A percentile compares a stretch with the other conserved stretches of the same genome.
Evolutionary conservation across 2,113 vertebrate genomes (phyloP).

Genomic region (Scortum barcoo): DNA sequence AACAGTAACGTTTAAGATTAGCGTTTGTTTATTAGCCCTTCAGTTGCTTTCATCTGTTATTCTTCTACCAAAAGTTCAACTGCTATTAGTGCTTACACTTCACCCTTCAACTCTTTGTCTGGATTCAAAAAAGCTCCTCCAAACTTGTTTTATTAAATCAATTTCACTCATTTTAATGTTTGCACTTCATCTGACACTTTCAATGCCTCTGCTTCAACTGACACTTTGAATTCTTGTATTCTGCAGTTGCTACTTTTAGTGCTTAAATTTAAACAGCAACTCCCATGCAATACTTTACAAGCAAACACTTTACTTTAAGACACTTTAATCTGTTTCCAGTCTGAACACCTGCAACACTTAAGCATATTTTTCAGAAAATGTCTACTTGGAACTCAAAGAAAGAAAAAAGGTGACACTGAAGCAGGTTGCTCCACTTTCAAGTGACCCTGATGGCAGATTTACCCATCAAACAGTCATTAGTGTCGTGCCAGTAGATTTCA

Average conservation of each 20-base stretch:
- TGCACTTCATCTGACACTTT: neutral
- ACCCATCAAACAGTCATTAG: neutral
- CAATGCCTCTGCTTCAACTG: neutral
- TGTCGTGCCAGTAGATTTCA: conserved; percentile 6
- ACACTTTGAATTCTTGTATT: neutral
- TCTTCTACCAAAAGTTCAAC: neutral
- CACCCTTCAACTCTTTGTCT: neutral
- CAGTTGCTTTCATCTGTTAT: neutral
- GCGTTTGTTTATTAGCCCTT: neutral
- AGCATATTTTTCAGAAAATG: neutral
- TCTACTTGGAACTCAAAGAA: no score
- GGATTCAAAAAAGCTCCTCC: neutral
- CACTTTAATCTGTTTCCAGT: neutral
- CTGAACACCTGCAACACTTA: no score
- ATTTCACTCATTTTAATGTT: neutral
- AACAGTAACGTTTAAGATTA: neutral
- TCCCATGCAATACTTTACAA: neutral
- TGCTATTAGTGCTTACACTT: neutral
- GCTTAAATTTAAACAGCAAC: neutral
- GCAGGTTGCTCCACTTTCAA: neutral
- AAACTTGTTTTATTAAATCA: neutral
- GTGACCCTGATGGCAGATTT: neutral
- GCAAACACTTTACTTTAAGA: neutral
- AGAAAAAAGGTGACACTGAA: neutral
- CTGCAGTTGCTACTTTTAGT: neutral